These are phyloP conservation scores for Meandrusa payeni DNA, from an alignment of 2,888 invertebrate genomes.

Conservation along the genomic window DNA sequence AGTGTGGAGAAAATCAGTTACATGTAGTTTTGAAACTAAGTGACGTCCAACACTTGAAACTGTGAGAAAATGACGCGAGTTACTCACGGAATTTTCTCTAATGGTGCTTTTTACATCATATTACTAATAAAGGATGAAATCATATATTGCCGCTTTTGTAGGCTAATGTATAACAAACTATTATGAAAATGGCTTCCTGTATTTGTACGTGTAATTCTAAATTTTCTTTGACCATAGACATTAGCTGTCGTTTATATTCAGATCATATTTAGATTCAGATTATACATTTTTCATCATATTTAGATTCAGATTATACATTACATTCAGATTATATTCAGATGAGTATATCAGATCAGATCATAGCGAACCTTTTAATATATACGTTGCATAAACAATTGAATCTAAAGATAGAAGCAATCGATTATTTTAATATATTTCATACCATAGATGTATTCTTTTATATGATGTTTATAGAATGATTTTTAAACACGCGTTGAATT, in stretches of 20 bases:
- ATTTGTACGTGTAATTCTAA: conserved; percentile 3
- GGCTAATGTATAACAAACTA: conserved; percentile 27
- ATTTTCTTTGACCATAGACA: neutral
- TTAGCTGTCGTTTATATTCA: conserved; percentile 10
- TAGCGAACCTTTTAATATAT: too few relatives aligned
- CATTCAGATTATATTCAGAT: too few relatives aligned
- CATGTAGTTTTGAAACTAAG: conserved; percentile 4
- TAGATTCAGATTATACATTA: too few relatives aligned
- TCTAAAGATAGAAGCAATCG: too few relatives aligned
- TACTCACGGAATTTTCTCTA: conserved; percentile 22
- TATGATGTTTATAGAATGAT: too few relatives aligned
- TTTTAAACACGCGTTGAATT: too few relatives aligned
- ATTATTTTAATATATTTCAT: too few relatives aligned
- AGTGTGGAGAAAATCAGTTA: conserved; percentile 3
- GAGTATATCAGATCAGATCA: too few relatives aligned
- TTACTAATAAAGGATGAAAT: conserved; percentile 24
- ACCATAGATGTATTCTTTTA: too few relatives aligned
- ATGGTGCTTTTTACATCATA: conserved; percentile 24
- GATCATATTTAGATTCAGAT: neutral
- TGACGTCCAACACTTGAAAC: conserved; percentile 1
- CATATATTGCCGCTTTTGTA: conserved; percentile 24
- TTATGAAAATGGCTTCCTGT: conserved; percentile 19
- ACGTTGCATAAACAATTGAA: too few relatives aligned
- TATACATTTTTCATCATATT: too few relatives aligned
- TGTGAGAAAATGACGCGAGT: conserved; percentile 6